Evolutionary conservation across 2,888 invertebrate species (phyloP), one percentile per base, ranked within the genome.

Genomic region (Oasisia sp.): DNA sequence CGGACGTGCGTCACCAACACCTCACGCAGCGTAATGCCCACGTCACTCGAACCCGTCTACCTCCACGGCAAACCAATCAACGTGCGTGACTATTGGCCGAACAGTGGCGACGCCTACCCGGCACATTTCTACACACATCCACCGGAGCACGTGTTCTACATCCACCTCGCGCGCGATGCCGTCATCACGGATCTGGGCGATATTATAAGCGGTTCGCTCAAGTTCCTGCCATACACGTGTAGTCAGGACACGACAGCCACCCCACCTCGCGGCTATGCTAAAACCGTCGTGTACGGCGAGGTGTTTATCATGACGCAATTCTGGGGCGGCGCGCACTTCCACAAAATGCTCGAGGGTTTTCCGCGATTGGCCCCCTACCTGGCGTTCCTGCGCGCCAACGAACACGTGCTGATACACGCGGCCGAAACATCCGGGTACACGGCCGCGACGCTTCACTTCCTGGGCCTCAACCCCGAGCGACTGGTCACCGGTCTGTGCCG

Each of bases 11-110:
- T 93, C 32, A 32, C 91, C 32, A 32, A 32, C 44, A 38, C 32
- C 11, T 27, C 92, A 27, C 74, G 74, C 74, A 27, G 58, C 14
- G 58, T 32, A 5, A 12, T 19, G 5, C 91, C 92, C 8, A 89
- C 27, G 38, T 92, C 92, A 12, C 91, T 94, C 5, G 93, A 94
- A 90, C 89, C 91, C 32, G 45, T 94, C n/a, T 94, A 94, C 89
- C 92, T 94, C 50, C 91, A 94, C 90, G 93, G 92, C 50, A 94
- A 93, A 74, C 94, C 94, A n/a, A 93, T 94, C 74, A 94, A 94
- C 45, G 91, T 92, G 11, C 90, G 92, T 12, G 92, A 94, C 91
- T 94, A 94, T 89, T 94, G 94, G 94, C 94, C 94, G 11, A 32
- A 32, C 91, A 93, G 38, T 58, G 94, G 94, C 7, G 89, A 91